phyloP scores from a whole-genome alignment of 2,113 vertebrate genomes.

The Clarias gariepinus region DNA sequence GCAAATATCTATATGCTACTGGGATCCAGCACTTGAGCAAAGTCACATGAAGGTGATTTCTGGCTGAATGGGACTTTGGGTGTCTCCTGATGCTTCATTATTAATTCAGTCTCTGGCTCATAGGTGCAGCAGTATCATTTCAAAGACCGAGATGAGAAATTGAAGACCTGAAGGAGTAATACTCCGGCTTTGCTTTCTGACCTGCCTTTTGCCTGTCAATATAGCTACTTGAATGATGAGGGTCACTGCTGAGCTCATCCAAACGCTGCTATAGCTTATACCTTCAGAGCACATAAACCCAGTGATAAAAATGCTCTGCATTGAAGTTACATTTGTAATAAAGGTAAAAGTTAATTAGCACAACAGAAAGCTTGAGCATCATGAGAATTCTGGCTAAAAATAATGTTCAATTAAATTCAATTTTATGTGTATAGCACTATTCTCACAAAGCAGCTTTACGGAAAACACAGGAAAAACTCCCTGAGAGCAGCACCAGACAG shows the following conservation, averaged over 20 bases:
- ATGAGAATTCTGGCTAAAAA: background rate
- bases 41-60: conserved; percentile 75
- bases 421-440: background rate
- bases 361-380: background rate
- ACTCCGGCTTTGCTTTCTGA: conserved; percentile 63
- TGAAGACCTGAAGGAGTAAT: conserved; percentile 71
- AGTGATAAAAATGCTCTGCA: background rate
- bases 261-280: conserved; percentile 6
- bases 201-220: conserved; percentile 64
- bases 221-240: conserved; percentile 60
- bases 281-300: conserved; percentile 16
- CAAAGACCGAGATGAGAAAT: conserved; percentile 70
- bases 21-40: conserved; percentile 63
- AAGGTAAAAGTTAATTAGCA: background rate
- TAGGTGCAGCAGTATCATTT: conserved; percentile 69
- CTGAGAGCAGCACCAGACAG: background rate
- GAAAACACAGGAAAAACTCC: background rate
- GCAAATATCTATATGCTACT: conserved; percentile 59
- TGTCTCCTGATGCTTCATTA: conserved; percentile 76
- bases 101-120: conserved; percentile 75
- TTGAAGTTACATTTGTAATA: conserved; percentile 24
- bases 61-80: conserved; percentile 67
- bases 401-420: background rate
- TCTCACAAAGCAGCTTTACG: background rate
- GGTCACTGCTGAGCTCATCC: conserved; percentile 52